Conservation (phyloP, 2,888 invertebrate species). For the Fragum sueziense region DNA sequence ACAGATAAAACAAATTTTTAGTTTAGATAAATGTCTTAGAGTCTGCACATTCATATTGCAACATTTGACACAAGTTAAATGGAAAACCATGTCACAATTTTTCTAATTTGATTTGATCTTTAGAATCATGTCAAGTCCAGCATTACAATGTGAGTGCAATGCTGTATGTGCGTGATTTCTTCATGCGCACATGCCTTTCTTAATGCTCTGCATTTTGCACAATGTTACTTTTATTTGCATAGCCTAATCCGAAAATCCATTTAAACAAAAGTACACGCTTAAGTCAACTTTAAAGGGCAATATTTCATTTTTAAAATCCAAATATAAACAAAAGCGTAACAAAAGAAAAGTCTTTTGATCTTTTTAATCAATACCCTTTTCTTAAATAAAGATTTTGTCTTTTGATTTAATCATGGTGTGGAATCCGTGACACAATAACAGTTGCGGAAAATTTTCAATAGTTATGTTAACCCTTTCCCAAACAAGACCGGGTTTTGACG, state of each 20-base stretch:
- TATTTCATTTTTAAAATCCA: slow-evolving; percentile 20
- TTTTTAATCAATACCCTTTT: neutral
- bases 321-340: slow-evolving; percentile 6
- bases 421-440: too few species aligned
- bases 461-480: neutral
- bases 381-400: neutral
- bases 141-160: too few species aligned
- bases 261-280: neutral
- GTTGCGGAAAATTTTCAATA: neutral
- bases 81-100: too few species aligned
- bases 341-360: slow-evolving; percentile 1
- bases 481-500: neutral
- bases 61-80: too few species aligned
- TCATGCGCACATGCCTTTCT: too few species aligned
- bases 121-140: too few species aligned
- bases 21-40: too few species aligned
- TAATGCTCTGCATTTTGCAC: neutral
- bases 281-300: slow-evolving; percentile 3
- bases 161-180: too few species aligned
- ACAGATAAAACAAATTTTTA: too few species aligned
- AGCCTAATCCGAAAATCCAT: slow-evolving; percentile 1
- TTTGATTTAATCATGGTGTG: too few species aligned
- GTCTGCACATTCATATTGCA: too few species aligned
- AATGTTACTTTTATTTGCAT: slow-evolving; percentile 7
- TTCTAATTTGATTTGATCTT: too few species aligned